A percentile compares a stretch with the other conserved stretches of the same genome.
Conservation (phyloP, 2,888 invertebrate species). For the Cataglyphis cursor region DNA sequence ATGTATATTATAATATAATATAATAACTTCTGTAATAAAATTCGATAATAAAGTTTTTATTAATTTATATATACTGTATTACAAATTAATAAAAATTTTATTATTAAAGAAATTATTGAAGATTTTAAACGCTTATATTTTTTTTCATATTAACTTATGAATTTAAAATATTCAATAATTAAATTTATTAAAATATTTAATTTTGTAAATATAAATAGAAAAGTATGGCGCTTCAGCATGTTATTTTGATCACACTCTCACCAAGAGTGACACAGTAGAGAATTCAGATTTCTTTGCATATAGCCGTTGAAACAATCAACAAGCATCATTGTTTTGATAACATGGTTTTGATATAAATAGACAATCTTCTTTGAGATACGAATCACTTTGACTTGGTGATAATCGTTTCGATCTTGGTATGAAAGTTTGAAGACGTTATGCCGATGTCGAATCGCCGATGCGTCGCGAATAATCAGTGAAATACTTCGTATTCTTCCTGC, state of each 20-base stretch:
- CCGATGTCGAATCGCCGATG: constrained; percentile 53
- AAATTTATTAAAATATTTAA: background rate
- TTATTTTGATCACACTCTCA: constrained; percentile 10
- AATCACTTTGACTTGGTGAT: constrained; percentile 39
- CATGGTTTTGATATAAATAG: constrained; percentile 45
- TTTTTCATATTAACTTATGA: background rate
- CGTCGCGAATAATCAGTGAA: constrained; percentile 73
- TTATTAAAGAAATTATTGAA: background rate
- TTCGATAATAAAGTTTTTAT: too few species aligned
- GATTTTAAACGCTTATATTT: background rate
- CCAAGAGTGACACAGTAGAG: constrained; percentile 7
- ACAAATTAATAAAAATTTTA: background rate
- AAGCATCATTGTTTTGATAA: background rate
- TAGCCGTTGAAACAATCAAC: constrained; percentile 37
- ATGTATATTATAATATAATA: background rate
- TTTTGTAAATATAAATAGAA: background rate
- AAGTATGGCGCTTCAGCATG: background rate
- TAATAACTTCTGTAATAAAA: too few species aligned
- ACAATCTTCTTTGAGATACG: constrained; percentile 45
- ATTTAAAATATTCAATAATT: background rate
- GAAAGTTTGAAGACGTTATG: constrained; percentile 41
- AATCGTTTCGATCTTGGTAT: background rate
- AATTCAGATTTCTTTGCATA: constrained; percentile 39
- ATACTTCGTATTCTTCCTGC: constrained; percentile 77
- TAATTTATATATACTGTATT: too few species aligned